phyloP scores from a whole-genome alignment of 2,888 invertebrate species.

The Hirtodrosophila histrioides region DNA sequence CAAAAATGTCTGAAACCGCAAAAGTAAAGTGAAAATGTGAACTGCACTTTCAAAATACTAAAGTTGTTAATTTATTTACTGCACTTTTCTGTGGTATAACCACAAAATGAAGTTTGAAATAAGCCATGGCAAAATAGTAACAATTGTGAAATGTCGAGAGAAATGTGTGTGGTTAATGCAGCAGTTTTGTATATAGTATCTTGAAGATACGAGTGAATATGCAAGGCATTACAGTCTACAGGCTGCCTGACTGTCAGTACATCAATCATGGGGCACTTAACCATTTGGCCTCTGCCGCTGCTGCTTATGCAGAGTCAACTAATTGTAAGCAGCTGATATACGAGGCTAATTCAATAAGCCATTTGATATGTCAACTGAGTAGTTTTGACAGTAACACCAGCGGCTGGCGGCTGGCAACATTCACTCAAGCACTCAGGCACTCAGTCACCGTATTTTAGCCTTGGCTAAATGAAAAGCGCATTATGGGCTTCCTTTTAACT shows the following conservation, averaged over 20 bases:
- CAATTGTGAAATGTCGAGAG: too few relatives aligned
- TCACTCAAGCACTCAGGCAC: neutral
- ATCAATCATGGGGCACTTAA: slow-evolving; percentile 36
- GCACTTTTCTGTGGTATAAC: too few relatives aligned
- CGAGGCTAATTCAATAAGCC: slow-evolving; percentile 43
- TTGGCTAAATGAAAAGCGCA: slow-evolving; percentile 47
- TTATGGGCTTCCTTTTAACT: slow-evolving; percentile 11
- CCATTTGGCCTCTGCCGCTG: slow-evolving; percentile 5
- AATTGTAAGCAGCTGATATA: slow-evolving; percentile 27
- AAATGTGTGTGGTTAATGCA: too few relatives aligned
- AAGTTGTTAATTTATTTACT: too few relatives aligned
- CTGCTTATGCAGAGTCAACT: slow-evolving; percentile 9
- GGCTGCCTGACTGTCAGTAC: slow-evolving; percentile 5
- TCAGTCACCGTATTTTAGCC: slow-evolving; percentile 9
- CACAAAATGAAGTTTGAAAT: too few relatives aligned
- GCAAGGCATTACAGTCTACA: neutral
- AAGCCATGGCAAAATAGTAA: too few relatives aligned
- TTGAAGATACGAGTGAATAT: too few relatives aligned
- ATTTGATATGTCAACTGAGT: slow-evolving; percentile 16
- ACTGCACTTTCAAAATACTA: too few relatives aligned
- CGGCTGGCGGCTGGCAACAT: neutral
- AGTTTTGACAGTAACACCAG: slow-evolving; percentile 20
- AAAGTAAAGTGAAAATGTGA: too few relatives aligned
- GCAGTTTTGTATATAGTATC: too few relatives aligned
- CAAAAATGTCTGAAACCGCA: too few relatives aligned